A percentile compares a stretch with the other conserved stretches of the same genome.
Evolutionary conservation across 1,140 invertebrate genomes (phyloP).

Genomic region (Lamellibrachia luymesi): DNA sequence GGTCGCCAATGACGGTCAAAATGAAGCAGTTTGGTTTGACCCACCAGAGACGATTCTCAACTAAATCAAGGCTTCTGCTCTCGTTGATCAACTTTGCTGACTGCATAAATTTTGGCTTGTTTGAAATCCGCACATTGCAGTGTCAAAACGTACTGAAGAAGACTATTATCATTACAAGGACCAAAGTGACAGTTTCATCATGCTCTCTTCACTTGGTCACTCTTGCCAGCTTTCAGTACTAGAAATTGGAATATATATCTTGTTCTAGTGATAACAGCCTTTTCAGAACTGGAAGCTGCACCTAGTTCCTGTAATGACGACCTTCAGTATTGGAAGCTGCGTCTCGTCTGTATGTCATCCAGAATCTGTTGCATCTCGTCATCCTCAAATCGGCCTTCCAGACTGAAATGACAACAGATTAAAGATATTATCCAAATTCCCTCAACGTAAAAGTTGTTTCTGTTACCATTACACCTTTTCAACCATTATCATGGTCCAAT

Average conservation of each 20-base stretch:
- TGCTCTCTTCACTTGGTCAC: neutral
- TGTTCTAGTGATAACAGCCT: neutral
- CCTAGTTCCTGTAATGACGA: neutral
- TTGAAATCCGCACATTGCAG: too few relatives aligned
- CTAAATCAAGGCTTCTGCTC: neutral
- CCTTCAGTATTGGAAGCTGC: constrained; percentile 90
- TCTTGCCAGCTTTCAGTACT: neutral
- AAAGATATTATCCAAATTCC: neutral
- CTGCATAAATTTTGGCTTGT: too few relatives aligned
- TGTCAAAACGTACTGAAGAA: neutral
- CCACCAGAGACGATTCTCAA: neutral
- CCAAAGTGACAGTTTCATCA: neutral
- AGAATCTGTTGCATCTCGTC: constrained; percentile 90
- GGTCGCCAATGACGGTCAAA: too few relatives aligned
- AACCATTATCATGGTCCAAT: too few relatives aligned
- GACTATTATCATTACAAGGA: neutral
- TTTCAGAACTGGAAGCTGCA: neutral
- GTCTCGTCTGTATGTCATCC: constrained; percentile 96
- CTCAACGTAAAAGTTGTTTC: neutral
- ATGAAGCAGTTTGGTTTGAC: neutral
- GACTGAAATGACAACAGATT: constrained; percentile 49
- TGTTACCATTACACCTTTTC: too few relatives aligned
- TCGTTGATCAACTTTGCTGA: too few relatives aligned
- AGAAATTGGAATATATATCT: neutral
- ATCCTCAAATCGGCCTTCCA: constrained; percentile 94